Evolutionary conservation across 2,888 invertebrate genomes (phyloP), one percentile per base, ranked within the genome.

Genomic region (Antheraea assamensis): DNA sequence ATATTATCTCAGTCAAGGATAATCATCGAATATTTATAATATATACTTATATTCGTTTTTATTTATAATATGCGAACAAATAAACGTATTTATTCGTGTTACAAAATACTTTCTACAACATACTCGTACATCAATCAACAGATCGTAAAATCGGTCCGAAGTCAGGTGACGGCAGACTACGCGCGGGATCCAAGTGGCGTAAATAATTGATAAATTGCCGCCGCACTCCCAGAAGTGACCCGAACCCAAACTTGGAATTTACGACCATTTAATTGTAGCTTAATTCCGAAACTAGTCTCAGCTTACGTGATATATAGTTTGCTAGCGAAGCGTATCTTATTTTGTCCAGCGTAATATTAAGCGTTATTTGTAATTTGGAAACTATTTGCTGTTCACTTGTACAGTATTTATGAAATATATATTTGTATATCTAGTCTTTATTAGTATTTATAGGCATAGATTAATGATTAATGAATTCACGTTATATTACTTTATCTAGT

Each of bases 121-220:
- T 74, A n/a, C n/a, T n/a, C n/a, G n/a, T n/a, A 78, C 74, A 79
- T 88, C 83, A 82, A 85, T 85, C 85, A 86, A 87, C 87, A 82
- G 82, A 85, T 87, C 84, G 74, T 77, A 74, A 79, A 77, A 82
- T 81, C 77, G 78, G 81, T 80, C 78, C 75, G 76, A 78, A 78
- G 81, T 70, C 84, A 86, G 86, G 89, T 88, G 88, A 84, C 87
- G 85, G 83, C 88, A 86, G 88, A 83, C 88, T 83, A 84, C 82
- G 85, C 83, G 84, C 82, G 78, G 85, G 87, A 87, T 85, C 90
- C 92, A 87, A 90, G 91, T 87, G 92, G 89, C 93, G 94, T 93
- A 94, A 95, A 95, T 95, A 95, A 95, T 95, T 95, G 95, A 95
- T 94, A 95, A 94, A 95, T 95, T 92, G 94, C 94, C 91, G 82